A percentile compares a stretch with the other conserved stretches of the same genome.
Evolutionary conservation across 2,797 vertebrate genomes (phyloP).

Genomic region (Periparus ater): DNA sequence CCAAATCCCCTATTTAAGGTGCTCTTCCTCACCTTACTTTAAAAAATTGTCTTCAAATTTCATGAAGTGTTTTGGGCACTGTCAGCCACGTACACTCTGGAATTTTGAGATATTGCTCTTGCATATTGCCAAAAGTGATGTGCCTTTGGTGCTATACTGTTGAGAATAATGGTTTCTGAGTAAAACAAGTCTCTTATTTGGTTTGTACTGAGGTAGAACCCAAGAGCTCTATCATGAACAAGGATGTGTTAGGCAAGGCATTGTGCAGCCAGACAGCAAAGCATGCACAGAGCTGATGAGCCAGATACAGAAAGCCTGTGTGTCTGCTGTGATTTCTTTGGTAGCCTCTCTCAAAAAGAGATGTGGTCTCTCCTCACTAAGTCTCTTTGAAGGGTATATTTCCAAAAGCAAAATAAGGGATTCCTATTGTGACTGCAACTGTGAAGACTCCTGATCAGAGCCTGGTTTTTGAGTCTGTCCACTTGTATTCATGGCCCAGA

Average conservation of each 20-base stretch:
- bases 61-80: background rate
- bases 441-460: background rate
- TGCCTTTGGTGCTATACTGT: background rate
- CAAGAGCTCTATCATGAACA: background rate
- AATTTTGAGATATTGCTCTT: background rate
- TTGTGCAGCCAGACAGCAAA: background rate
- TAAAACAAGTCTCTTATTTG: background rate
- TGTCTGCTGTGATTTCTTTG: background rate
- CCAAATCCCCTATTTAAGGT: background rate
- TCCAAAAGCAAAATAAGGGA: background rate
- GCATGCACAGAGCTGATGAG: background rate
- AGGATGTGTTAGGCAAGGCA: background rate
- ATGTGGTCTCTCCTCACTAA: background rate
- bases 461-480: background rate
- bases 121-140: background rate
- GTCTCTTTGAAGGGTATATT: background rate
- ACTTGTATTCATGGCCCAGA: background rate
- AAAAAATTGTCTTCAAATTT: background rate
- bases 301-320: background rate
- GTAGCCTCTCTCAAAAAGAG: background rate
- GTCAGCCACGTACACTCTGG: accelerated
- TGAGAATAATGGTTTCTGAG: background rate
- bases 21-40: background rate
- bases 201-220: background rate
- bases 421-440: background rate